These are phyloP conservation scores for Spizaetus ornatus DNA, from an alignment of 2,113 vertebrate species.

Conservation along the genomic window DNA sequence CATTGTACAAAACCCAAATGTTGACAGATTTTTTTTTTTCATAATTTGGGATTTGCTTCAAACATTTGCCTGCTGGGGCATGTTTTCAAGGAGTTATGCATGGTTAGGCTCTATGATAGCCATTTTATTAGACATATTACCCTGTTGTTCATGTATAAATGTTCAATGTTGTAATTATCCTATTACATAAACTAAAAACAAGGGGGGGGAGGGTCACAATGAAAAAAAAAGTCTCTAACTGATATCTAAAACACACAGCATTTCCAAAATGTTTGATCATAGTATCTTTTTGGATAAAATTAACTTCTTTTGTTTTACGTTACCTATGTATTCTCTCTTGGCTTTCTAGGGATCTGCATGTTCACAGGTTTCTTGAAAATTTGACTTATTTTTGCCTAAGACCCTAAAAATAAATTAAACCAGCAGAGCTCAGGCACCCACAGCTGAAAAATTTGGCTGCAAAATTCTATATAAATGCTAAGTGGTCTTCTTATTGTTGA, in stretches of 20 bases:
- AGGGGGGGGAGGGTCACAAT: neutral
- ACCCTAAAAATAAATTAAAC: neutral
- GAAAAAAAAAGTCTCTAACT: neutral
- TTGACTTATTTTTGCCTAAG: neutral
- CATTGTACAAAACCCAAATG: neutral
- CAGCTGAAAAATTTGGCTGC: neutral
- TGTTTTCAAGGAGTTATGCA: conserved; percentile 12
- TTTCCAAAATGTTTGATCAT: neutral
- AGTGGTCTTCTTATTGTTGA: neutral
- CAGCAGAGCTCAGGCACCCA: neutral
- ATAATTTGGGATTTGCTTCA: neutral
- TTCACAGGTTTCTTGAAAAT: neutral
- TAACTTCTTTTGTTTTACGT: neutral
- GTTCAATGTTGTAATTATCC: conserved; percentile 47
- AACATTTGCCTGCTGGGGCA: neutral
- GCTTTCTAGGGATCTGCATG: neutral
- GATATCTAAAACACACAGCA: neutral
- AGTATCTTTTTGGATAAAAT: neutral
- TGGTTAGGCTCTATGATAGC: neutral
- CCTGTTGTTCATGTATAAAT: conserved; percentile 1
- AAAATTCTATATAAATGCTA: neutral
- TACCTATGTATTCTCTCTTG: neutral
- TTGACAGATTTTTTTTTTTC: neutral
- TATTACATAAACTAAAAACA: neutral
- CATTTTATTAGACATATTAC: conserved; percentile 13